Evolutionary conservation across 2,888 invertebrate species (phyloP).

Genomic region (Stenotaenia linearis): DNA sequence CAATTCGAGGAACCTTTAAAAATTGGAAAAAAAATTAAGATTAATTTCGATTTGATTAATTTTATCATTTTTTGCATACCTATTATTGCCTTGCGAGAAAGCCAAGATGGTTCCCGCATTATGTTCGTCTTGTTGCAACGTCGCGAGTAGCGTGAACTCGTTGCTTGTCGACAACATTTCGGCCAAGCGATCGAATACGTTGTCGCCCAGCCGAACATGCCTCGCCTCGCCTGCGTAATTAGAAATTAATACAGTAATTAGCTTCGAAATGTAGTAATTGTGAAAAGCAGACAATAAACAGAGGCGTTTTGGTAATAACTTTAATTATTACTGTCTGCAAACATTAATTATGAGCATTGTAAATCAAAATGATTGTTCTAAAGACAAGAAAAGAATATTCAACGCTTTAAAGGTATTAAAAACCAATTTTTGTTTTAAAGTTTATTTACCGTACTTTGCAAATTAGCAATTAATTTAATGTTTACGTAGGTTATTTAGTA

Average conservation of each 20-base stretch:
- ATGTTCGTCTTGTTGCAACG: slow-evolving; percentile 69
- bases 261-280: background rate
- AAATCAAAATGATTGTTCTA: no score
- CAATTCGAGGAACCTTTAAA: slow-evolving; percentile 73
- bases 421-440: background rate
- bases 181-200: slow-evolving; percentile 46
- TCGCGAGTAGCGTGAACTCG: slow-evolving; percentile 74
- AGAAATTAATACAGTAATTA: slow-evolving; percentile 35
- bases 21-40: background rate
- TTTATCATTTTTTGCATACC: no score
- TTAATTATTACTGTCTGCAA: no score
- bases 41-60: no score
- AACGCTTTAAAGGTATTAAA: no score
- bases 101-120: slow-evolving; percentile 78
- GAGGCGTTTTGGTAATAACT: background rate
- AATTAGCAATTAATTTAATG: background rate
- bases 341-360: no score
- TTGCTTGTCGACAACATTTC: slow-evolving; percentile 38
- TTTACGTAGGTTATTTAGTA: background rate
- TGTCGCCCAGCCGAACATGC: slow-evolving; percentile 64
- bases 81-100: slow-evolving; percentile 51
- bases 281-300: no score
- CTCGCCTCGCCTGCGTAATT: slow-evolving; percentile 70
- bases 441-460: background rate
- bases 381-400: no score